Base-by-base conservation (phyloP, 2,888 invertebrate species). In the Amiota mariae region DNA sequence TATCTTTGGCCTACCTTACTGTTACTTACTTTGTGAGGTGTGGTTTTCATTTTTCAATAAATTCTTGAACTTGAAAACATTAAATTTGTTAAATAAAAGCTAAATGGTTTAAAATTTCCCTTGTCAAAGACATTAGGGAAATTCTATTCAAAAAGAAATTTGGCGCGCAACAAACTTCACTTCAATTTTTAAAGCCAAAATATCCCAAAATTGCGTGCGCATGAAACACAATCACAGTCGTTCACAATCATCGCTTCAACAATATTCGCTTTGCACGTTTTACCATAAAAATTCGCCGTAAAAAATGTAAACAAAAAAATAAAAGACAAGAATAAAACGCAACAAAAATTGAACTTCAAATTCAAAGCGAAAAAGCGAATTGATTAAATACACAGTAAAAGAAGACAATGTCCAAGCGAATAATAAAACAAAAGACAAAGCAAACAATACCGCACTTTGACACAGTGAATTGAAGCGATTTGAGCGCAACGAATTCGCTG, bases 341-440 rank as follows among this genome's bases (percentile, higher is more conserved):
- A 24, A 11, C 20, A 18, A 11, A 18, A 24, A 59, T 3, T 59
- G 59, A 59, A 59, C 59, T 59, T 59, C 59, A 59, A 59, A 18
- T 20, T 20, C 59, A 59, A 18, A 18, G 59, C 18, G 59, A 20
- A 20, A 57, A 59, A 36, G 36, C 36, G 36, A 36, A 36, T 36
- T 36, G 6, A 36, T 2, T 36, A 6, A 24, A 24, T 24, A 24
- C 24, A 24, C 1, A 54, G 54, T 18, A 59, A 1, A 8, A 59
- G 12, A 10, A 20, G 59, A 59, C 2, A 18, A 20, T 57, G 18
- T 8, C 20, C 59, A 24, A 56, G 59, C 15, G 59, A 57, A n/a
- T n/a, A 10, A 70, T 72, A 67, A 24, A 54, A 63, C 15, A 51
- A 73, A 74, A 66, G 75, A 70, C 73, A 56, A 24, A 63, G 70